Evolutionary conservation across 2,797 vertebrate species (phyloP).

Genomic region (Sebastiscus tertius): DNA sequence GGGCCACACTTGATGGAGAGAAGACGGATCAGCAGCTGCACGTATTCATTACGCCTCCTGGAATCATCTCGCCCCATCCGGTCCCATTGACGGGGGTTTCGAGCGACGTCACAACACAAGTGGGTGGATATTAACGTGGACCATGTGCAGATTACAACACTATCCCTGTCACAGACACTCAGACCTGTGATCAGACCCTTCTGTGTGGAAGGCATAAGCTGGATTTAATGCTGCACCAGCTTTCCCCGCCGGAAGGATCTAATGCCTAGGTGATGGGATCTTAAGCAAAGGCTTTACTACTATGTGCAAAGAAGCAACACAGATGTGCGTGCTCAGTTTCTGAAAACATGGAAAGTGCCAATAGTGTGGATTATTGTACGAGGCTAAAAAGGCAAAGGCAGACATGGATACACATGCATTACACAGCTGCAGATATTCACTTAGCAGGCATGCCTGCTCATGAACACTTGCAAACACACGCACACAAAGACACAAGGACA

Average conservation of each 20-base stretch:
- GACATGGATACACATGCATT: constrained; percentile 44
- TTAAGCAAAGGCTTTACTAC: constrained; percentile 46
- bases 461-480: background rate
- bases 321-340: constrained; percentile 41
- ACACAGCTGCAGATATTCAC: constrained; percentile 25
- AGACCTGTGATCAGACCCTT: constrained; percentile 60
- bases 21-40: constrained; percentile 76
- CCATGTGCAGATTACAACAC: constrained; percentile 70
- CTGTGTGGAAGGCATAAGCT: constrained; percentile 53
- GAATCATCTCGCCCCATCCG: constrained; percentile 70
- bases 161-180: constrained; percentile 49
- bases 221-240: constrained; percentile 62
- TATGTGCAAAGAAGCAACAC: constrained; percentile 28
- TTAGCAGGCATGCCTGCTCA: background rate
- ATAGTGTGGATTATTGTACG: constrained; percentile 49
- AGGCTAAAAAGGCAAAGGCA: constrained; percentile 14
- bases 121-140: constrained; percentile 60
- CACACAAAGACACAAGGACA: background rate
- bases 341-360: constrained; percentile 28
- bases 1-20: constrained; percentile 36
- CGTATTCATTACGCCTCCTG: constrained; percentile 75
- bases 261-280: constrained; percentile 65
- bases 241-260: constrained; percentile 40
- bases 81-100: constrained; percentile 66
- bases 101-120: constrained; percentile 67